phyloP scores from a whole-genome alignment of 2,113 vertebrate genomes.

The Ochotona curzoniae region DNA sequence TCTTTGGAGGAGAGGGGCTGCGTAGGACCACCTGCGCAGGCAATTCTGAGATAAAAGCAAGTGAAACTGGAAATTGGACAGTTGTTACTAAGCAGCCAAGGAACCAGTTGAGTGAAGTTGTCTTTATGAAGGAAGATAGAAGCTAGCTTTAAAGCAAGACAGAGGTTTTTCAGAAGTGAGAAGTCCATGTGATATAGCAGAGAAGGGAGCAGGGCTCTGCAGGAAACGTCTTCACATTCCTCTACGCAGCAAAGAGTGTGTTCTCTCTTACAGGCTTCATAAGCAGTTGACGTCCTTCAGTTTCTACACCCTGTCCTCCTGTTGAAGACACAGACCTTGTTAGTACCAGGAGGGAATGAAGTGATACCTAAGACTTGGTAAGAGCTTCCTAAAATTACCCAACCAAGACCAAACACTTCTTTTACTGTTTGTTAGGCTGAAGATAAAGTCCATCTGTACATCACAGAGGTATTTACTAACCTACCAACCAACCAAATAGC shows the following conservation, averaged over 20 bases:
- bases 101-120: constrained; percentile 83
- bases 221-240: constrained; percentile 4
- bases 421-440: not conserved
- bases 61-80: constrained; percentile 82
- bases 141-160: constrained; percentile 78
- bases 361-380: not conserved
- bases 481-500: too few relatives aligned
- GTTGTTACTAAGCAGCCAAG: constrained; percentile 85
- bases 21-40: constrained; percentile 85
- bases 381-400: not conserved
- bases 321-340: not conserved
- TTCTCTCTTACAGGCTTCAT: not conserved
- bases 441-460: not conserved
- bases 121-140: constrained; percentile 79
- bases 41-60: constrained; percentile 84
- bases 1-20: constrained; percentile 64
- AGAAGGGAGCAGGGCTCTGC: constrained; percentile 4
- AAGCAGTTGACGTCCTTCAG: not conserved
- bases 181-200: not conserved
- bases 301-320: not conserved
- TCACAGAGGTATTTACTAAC: not conserved
- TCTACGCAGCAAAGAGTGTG: not conserved
- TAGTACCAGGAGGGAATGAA: not conserved
- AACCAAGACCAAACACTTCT: not conserved
- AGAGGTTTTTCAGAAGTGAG: constrained; percentile 71